Evolutionary conservation across 2,113 vertebrate species (phyloP).

Genomic region (Amphiprion ocellaris): DNA sequence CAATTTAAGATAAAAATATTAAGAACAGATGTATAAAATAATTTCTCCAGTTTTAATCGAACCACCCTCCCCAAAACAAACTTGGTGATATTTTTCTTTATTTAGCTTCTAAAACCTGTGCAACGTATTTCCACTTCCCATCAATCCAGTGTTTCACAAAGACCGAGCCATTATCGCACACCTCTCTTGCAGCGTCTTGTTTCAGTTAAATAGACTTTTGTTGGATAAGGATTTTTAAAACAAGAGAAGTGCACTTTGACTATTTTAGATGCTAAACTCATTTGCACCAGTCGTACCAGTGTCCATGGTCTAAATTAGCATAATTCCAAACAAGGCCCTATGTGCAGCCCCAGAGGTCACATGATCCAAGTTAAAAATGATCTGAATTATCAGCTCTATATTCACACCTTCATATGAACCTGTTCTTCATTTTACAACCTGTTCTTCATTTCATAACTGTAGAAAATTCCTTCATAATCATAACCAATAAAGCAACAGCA

Average conservation of each 20-base stretch:
- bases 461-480: conserved; percentile 26
- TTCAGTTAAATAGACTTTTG: neutral
- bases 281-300: neutral
- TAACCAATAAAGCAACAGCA: conserved; percentile 32
- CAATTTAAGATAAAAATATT: neutral
- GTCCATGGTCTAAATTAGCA: neutral
- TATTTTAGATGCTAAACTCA: neutral
- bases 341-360: conserved; percentile 1
- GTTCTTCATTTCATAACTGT: neutral
- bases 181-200: neutral
- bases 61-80: conserved; percentile 3
- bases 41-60: conserved; percentile 44
- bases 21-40: conserved; percentile 33
- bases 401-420: conserved; percentile 6
- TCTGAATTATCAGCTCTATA: too few species aligned
- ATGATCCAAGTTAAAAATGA: neutral
- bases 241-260: neutral
- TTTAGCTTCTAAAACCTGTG: conserved; percentile 8
- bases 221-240: too few species aligned
- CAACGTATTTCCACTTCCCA: neutral
- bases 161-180: neutral
- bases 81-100: neutral
- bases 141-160: conserved; percentile 35
- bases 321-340: neutral
- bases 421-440: neutral